Base-by-base conservation (phyloP, 2,797 vertebrate species). In the Chelmon rostratus region DNA sequence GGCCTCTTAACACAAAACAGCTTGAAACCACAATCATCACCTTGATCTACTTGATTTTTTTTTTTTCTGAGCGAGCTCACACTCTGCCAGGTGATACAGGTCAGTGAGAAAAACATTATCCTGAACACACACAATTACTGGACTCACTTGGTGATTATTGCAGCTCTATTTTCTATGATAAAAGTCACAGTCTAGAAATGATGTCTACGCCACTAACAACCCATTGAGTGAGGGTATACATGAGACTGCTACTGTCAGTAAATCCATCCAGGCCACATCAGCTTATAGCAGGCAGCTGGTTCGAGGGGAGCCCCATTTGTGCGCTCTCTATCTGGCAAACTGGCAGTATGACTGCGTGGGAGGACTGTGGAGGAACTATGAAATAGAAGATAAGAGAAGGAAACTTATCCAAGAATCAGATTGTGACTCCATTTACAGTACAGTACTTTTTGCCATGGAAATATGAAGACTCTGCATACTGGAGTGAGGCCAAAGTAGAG, bases 101-200 rank as follows among this genome's bases (percentile, higher is more conserved):
- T 73, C 68, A 46, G 67, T 73, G 82, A 85, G 78, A 91, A 73
- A 82, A 78, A 83, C 57, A 82, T 82, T 73, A 83, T 87, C 85
- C 80, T 78, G 79, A 85, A 92, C 82, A 91, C 76, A 85, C 72
- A 88, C 68, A 72, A 93, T 91, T 91, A 94, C 90, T 83, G 86
- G 87, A 92, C 91, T 93, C 78, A 92, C 81, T 91, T 79, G 83
- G 87, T 86, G 83, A 90, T 95, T 94, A 95, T 93, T 95, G 94
- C 92, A 86, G 89, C 86, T 92, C 92, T 95, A 94, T 91, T 90
- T 78, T 89, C 85, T 89, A 91, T 91, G 79, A 85, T 91, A 84
- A 82, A 91, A 83, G 89, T 91, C 88, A 93, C 91, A 89, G 86
- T 92, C 87, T 93, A 90, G 78, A 88, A 87, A 89, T 71, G 82